These are phyloP conservation scores for Macrobrachium nipponense DNA, from an alignment of 1,140 invertebrate genomes.

Conservation along the genomic window DNA sequence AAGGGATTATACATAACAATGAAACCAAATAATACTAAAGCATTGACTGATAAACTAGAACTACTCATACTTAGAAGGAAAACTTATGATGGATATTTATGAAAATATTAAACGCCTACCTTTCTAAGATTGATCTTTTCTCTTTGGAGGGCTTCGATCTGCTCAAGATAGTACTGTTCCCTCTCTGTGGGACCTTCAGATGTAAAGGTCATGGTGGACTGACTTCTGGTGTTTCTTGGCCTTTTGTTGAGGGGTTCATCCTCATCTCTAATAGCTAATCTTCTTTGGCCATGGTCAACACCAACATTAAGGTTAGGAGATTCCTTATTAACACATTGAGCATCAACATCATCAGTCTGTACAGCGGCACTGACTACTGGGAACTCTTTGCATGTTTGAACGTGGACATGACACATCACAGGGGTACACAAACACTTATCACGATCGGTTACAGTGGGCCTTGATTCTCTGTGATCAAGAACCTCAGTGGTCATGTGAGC, in stretches of 20 bases:
- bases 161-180: conserved; percentile 60
- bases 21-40: no score
- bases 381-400: conserved; percentile 30
- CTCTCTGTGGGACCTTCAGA: conserved; percentile 39
- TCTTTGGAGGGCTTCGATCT: conserved; percentile 60
- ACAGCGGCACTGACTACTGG: neutral
- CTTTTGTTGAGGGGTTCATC: conserved; percentile 34
- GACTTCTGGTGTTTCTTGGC: conserved; percentile 26
- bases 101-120: conserved; percentile 31
- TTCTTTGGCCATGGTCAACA: conserved; percentile 27
- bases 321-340: neutral
- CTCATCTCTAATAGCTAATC: conserved; percentile 11
- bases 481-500: neutral
- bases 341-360: neutral
- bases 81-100: neutral
- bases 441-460: neutral
- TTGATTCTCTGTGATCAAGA: conserved; percentile 3
- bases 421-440: conserved; percentile 37
- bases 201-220: conserved; percentile 52
- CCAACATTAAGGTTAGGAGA: neutral
- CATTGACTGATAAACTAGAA: no score
- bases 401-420: conserved; percentile 42
- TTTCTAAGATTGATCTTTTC: conserved; percentile 61
- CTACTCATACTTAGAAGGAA: neutral
- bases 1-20: no score